Evolutionary conservation across 2,888 invertebrate genomes (phyloP).

Genomic region (Dynastes tityus): DNA sequence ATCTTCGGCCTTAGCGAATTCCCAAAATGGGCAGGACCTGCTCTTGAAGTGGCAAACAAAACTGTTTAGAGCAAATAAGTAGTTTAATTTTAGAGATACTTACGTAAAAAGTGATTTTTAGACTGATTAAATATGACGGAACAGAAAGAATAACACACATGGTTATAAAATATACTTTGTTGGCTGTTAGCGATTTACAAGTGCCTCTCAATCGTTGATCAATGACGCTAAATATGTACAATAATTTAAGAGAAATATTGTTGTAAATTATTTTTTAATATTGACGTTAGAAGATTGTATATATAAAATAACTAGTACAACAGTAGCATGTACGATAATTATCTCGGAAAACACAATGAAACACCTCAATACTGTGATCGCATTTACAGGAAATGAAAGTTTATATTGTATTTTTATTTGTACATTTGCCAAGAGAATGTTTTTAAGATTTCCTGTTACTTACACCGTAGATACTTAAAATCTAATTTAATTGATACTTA

Average conservation of each 20-base stretch:
- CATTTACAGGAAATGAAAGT: slow-evolving; percentile 1
- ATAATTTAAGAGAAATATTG: slow-evolving; percentile 18
- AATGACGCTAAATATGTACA: slow-evolving; percentile 13
- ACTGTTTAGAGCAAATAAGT: slow-evolving; percentile 21
- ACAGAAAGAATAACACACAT: neutral
- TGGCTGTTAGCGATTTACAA: slow-evolving; percentile 24
- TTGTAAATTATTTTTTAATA: slow-evolving; percentile 17
- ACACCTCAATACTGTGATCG: slow-evolving; percentile 25
- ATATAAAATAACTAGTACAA: neutral
- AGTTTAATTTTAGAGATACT: slow-evolving; percentile 18
- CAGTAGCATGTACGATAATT: neutral
- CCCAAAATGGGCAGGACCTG: slow-evolving; percentile 75
- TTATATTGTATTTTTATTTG: neutral
- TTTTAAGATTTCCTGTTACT: neutral
- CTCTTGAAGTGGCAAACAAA: neutral
- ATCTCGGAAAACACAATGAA: neutral
- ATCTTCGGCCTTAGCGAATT: slow-evolving; percentile 78
- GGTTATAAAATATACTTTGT: neutral
- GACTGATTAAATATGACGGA: slow-evolving; percentile 30
- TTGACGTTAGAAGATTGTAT: slow-evolving; percentile 13
- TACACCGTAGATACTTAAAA: neutral
- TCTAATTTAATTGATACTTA: neutral
- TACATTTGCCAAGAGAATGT: slow-evolving; percentile 6
- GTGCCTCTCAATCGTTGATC: slow-evolving; percentile 29
- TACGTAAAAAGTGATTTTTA: slow-evolving; percentile 31